Percentiles rank a stretch among this genome's conserved stretches.
phyloP scores from a whole-genome alignment of 64 coral and sea anemone species.

The Stylophora pistillata region DNA sequence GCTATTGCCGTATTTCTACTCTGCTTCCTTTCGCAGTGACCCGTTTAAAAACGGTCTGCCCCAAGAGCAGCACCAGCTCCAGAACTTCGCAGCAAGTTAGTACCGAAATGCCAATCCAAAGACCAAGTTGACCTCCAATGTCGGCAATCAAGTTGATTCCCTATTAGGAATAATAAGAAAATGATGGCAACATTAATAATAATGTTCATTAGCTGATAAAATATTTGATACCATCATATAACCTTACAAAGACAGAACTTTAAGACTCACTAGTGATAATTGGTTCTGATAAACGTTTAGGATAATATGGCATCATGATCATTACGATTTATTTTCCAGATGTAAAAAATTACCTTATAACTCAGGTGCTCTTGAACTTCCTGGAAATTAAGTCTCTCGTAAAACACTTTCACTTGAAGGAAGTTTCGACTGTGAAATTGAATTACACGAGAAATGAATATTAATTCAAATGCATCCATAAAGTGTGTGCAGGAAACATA shows the following conservation, averaged over 20 bases:
- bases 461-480: neutral
- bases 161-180: neutral
- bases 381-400: conserved; percentile 4
- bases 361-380: conserved; percentile 8
- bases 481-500: too few species aligned
- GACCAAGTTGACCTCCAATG: conserved; percentile 42
- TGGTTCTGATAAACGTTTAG: too few species aligned
- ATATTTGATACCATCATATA: too few species aligned
- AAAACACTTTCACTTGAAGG: conserved; percentile 30
- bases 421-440: conserved; percentile 9
- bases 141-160: conserved; percentile 39
- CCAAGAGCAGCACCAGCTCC: conserved; percentile 2
- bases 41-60: neutral
- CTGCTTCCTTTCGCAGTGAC: neutral
- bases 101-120: conserved; percentile 49
- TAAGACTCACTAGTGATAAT: too few species aligned
- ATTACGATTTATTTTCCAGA: too few species aligned
- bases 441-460: neutral
- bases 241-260: too few species aligned
- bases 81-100: conserved; percentile 45
- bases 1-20: neutral
- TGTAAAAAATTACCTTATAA: conserved; percentile 14
- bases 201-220: too few species aligned
- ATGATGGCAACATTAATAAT: too few species aligned
- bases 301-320: too few species aligned